Evolutionary conservation across 2,113 vertebrate species (phyloP).

Genomic region (Etheostoma spectabile): DNA sequence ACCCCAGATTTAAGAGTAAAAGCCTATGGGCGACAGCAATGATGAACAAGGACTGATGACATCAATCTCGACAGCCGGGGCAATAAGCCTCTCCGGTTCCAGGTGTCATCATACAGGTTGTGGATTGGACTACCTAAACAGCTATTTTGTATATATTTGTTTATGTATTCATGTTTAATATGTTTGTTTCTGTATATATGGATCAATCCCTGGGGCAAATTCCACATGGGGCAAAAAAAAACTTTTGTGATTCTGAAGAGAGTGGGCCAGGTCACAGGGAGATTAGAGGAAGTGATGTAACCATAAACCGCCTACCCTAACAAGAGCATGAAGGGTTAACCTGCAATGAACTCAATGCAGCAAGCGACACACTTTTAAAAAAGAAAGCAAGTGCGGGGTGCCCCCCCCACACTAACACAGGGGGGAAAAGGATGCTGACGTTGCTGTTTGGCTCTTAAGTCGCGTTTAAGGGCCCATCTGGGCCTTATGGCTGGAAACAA

Average conservation of each 20-base stretch:
- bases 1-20: background rate
- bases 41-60: conserved; percentile 16
- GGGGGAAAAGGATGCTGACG: conserved; percentile 76
- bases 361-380: conserved; percentile 13
- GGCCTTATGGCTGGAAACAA: conserved; percentile 80
- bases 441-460: conserved; percentile 66
- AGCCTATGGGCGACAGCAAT: background rate
- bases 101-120: background rate
- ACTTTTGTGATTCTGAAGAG: background rate
- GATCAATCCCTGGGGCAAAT: no score
- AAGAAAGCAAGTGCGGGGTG: conserved; percentile 21
- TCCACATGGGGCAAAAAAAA: no score
- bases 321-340: conserved; percentile 70
- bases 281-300: conserved; percentile 77
- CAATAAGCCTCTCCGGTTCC: conserved; percentile 44
- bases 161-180: no score
- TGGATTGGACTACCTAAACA: background rate
- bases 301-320: conserved; percentile 33
- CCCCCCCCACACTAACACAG: conserved; percentile 21
- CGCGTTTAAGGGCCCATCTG: conserved; percentile 72
- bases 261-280: conserved; percentile 43
- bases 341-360: conserved; percentile 39
- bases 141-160: no score
- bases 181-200: no score
- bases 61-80: background rate